phyloP scores from a whole-genome alignment of 2,888 invertebrate genomes.

The Nipponacmea schrenckii region DNA sequence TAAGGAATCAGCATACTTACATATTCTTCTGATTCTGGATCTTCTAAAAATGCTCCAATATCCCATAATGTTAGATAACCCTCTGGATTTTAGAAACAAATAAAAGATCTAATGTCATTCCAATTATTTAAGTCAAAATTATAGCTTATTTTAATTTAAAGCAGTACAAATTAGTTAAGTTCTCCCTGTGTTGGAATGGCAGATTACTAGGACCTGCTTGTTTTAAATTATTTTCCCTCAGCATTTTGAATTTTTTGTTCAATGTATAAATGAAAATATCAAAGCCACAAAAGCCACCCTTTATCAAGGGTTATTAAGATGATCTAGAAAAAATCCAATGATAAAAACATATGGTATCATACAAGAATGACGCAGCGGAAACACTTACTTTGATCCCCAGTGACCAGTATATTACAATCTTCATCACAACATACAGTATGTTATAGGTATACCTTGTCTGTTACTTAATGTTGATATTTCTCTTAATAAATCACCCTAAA shows the following conservation, averaged over 20 bases:
- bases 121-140: too few species aligned
- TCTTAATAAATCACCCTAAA: slow-evolving; percentile 30
- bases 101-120: neutral
- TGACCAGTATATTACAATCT: slow-evolving; percentile 58
- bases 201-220: too few species aligned
- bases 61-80: slow-evolving; percentile 65
- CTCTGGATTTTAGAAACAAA: slow-evolving; percentile 40
- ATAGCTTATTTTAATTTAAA: too few species aligned
- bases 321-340: too few species aligned
- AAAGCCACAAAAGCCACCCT: too few species aligned
- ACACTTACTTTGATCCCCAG: slow-evolving; percentile 63
- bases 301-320: too few species aligned
- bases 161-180: too few species aligned
- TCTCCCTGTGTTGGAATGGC: too few species aligned
- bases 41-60: slow-evolving; percentile 57
- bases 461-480: slow-evolving; percentile 59
- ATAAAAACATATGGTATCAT: too few species aligned
- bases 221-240: too few species aligned
- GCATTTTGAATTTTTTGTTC: too few species aligned
- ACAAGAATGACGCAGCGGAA: neutral
- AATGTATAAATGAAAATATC: too few species aligned
- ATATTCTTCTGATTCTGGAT: slow-evolving; percentile 50
- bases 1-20: slow-evolving; percentile 30
- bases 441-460: slow-evolving; percentile 58
- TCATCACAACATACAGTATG: slow-evolving; percentile 57